Evolutionary conservation across 2,888 invertebrate genomes (phyloP), one percentile per base, ranked within the genome.

Genomic region (Trichogramma evanescens): DNA sequence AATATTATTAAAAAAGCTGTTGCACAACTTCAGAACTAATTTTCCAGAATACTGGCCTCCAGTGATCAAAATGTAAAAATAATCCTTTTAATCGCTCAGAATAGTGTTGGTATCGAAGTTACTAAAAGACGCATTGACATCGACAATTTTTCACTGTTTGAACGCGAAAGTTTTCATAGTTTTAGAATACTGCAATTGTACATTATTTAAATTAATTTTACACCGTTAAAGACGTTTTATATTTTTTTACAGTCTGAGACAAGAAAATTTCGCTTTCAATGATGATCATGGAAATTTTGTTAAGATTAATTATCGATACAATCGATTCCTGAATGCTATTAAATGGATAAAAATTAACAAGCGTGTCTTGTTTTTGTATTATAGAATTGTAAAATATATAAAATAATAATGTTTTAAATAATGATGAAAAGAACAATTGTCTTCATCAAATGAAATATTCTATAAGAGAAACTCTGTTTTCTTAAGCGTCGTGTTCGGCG

Each of bases 371-470:
- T 54, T 62, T 57, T 57, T 63, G 62, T 63, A 59, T 56, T 56
- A 63, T 63, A 63, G 59, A 54, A 54, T 59, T 63, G 62, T 63
- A 62, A 56, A 63, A 59, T 59, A 56, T 38, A 8, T 10, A 44
- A 26, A 26, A 26, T 26, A 26, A 26, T 26, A 26, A 26, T 26
- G 26, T 2, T 26, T 26, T 26, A 26, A 26, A 26, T 26, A 26
- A 26, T 26, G 26, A 26, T 26, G 26, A 26, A 2, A 26, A 26
- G 56, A 49, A 56, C 40, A 58, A 55, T 56, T 26, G 8, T 56
- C n/a, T 56, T 52, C 48, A 52, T 48, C 49, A 43, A 40, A 51
- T 55, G n/a, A 50, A 13, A 48, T 48, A 56, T 59, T 44, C 45
- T n/a, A 43, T 44, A 50, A 52, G 44, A 49, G 51, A 59, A 59